Base-by-base conservation (phyloP, 2,888 invertebrate species). In the Mechanitis mazaeus region DNA sequence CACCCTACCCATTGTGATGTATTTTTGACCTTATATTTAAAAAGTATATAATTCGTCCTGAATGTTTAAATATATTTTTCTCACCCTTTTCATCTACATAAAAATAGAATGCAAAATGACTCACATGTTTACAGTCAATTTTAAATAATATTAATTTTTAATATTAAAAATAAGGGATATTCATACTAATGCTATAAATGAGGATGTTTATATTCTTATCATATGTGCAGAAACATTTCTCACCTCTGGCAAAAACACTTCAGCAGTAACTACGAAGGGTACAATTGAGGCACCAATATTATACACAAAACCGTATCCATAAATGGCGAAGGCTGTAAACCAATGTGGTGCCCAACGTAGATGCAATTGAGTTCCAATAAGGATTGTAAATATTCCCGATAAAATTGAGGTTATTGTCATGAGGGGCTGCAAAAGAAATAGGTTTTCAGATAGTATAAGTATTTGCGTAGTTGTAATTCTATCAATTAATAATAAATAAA, bases 231-330 rank as follows among this genome's bases (percentile, higher is more conserved):
- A 4, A 50, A 50, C 50, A 50, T 9, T 42, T 9, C 54, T 64
- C 59, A 91, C 88, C 78, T 90, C 87, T 2, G 90, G 87, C 20
- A 90, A 70, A 63, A 91, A 91, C 3, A 90, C 76, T 69, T 91
- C 91, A 20, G 88, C 83, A 28, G 84, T 75, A 11, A 90, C 70
- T 0, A 91, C 84, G 42, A 83, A 90, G 0, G 90, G 90, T 5
- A 91, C 82, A 0, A 85, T 81, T 1, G 85, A 88, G 0, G 85
- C 81, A 0, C 91, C 91, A 0, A 90, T 61, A 28, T 88, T 88
- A 66, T 83, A 91, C 0, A 84, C 75, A 45, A 90, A 85, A 46
- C 83, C 76, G 71, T 81, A 85, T 0, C 71, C 63, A 60, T 84
- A 86, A 57, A 87, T 83, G 20, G 83, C 60, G 50, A 79, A 60